Percentiles rank a stretch among this genome's conserved stretches.
Evolutionary conservation across 1,140 invertebrate genomes (phyloP).

Genomic region (Lordiphosa clarofinis): DNA sequence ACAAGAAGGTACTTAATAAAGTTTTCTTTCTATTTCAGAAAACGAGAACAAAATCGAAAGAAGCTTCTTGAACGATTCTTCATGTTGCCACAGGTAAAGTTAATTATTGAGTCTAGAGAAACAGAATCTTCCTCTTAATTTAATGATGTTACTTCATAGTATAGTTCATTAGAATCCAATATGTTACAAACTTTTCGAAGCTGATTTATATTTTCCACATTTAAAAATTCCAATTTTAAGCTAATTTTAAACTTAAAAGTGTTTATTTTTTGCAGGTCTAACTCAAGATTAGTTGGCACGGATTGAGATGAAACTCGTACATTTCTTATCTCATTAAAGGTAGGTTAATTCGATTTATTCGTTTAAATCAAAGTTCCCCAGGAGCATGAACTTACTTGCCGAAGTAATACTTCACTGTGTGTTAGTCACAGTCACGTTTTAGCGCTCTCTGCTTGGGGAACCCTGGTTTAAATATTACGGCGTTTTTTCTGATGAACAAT

Average conservation of each 20-base stretch:
- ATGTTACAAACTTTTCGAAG: slow-evolving; percentile 68
- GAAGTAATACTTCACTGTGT: too few relatives aligned
- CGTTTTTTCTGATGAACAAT: slow-evolving; percentile 60
- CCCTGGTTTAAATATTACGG: too few relatives aligned
- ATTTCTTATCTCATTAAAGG: slow-evolving; percentile 4
- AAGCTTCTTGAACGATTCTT: too few relatives aligned
- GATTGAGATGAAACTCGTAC: too few relatives aligned
- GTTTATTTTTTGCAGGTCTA: slow-evolving; percentile 6
- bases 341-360: too few relatives aligned
- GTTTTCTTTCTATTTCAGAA: not conserved
- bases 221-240: not conserved
- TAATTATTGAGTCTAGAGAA: not conserved
- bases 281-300: too few relatives aligned
- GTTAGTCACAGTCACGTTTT: too few relatives aligned
- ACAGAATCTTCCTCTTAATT: not conserved
- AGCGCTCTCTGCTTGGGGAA: too few relatives aligned
- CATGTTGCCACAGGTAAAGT: too few relatives aligned
- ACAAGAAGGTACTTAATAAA: not conserved
- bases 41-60: too few relatives aligned
- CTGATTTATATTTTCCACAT: slow-evolving; percentile 30
- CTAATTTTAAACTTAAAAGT: not conserved
- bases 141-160: slow-evolving; percentile 63
- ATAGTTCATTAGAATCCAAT: slow-evolving; percentile 74
- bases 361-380: too few relatives aligned
- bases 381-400: too few relatives aligned